Percentiles rank a stretch among this genome's conserved stretches.
These are phyloP conservation scores for Mastomys coucha DNA, from an alignment of 2,113 vertebrate species.

Conservation along the genomic window DNA sequence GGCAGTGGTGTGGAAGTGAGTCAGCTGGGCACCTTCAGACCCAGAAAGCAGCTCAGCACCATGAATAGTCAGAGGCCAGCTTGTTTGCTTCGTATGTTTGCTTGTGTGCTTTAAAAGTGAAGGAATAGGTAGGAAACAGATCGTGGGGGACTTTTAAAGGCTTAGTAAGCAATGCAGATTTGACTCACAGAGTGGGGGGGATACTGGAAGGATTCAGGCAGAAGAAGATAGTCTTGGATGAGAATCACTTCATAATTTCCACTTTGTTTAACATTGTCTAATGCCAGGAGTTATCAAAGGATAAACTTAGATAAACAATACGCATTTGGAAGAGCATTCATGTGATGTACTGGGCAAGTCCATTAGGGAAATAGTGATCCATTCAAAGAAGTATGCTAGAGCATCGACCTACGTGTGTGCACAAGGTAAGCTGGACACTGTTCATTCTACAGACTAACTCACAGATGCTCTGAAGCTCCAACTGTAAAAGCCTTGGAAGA, in stretches of 20 bases:
- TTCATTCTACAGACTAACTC: background rate
- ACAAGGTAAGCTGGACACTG: background rate
- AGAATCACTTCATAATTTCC: background rate
- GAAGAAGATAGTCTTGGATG: background rate
- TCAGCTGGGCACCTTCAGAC: background rate
- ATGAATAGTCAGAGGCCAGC: background rate
- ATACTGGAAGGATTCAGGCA: background rate
- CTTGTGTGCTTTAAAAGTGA: background rate
- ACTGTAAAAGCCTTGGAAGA: background rate
- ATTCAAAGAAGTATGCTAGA: background rate
- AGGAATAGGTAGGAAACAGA: background rate
- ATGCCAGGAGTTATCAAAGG: background rate
- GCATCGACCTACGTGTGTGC: background rate
- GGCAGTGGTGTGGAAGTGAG: background rate
- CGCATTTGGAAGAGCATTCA: constrained; percentile 39
- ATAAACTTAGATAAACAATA: constrained; percentile 51
- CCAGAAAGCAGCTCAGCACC: background rate
- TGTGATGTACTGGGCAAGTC: background rate
- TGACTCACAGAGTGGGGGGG: background rate
- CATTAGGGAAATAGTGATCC: background rate
- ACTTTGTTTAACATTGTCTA: constrained; percentile 34
- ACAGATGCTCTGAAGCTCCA: background rate
- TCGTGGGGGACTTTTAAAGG: background rate
- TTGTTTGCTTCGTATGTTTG: background rate
- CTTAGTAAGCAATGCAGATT: background rate